Conservation (phyloP, 2,113 vertebrate species). For the Alouatta palliata region DNA sequence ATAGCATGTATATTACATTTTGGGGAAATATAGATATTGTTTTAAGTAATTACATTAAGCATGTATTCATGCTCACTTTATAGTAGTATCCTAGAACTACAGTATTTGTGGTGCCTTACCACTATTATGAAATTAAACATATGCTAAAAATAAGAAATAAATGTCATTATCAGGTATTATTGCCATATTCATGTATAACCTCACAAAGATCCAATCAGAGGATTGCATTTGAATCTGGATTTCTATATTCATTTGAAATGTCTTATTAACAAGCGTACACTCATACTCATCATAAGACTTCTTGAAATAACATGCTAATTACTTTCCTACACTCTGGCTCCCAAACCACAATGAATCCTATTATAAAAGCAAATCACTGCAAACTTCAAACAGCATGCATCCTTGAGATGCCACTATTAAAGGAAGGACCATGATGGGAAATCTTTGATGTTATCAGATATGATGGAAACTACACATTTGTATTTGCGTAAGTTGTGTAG, state of each 20-base stretch:
- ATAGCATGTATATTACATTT: background rate
- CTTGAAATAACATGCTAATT: slow-evolving; percentile 75
- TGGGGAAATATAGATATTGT: background rate
- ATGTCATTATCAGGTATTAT: background rate
- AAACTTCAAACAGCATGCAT: slow-evolving; percentile 78
- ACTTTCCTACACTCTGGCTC: slow-evolving; percentile 67
- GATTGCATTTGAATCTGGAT: slow-evolving; percentile 50
- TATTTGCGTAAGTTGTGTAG: slow-evolving; percentile 68
- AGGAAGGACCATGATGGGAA: slow-evolving; percentile 66
- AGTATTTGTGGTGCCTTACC: background rate
- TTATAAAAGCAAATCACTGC: slow-evolving; percentile 79
- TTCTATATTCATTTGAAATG: slow-evolving; percentile 63
- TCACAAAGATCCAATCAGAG: slow-evolving; percentile 51
- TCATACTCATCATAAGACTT: slow-evolving; percentile 46
- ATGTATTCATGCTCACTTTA: background rate
- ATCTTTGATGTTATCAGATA: slow-evolving; percentile 75
- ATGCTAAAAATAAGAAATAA: slow-evolving; percentile 10
- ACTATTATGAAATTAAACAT: slow-evolving; percentile 42
- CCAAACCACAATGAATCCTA: slow-evolving; percentile 74
- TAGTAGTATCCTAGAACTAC: slow-evolving; percentile 20
- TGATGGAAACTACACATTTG: slow-evolving; percentile 74
- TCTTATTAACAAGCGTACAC: slow-evolving; percentile 55
- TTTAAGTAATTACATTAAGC: slow-evolving; percentile 19
- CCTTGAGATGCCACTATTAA: slow-evolving; percentile 74
- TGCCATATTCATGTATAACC: background rate